Evolutionary conservation across 2,113 vertebrate genomes (phyloP), one percentile per base, ranked within the genome.

Genomic region (Planiliza haematocheilus): DNA sequence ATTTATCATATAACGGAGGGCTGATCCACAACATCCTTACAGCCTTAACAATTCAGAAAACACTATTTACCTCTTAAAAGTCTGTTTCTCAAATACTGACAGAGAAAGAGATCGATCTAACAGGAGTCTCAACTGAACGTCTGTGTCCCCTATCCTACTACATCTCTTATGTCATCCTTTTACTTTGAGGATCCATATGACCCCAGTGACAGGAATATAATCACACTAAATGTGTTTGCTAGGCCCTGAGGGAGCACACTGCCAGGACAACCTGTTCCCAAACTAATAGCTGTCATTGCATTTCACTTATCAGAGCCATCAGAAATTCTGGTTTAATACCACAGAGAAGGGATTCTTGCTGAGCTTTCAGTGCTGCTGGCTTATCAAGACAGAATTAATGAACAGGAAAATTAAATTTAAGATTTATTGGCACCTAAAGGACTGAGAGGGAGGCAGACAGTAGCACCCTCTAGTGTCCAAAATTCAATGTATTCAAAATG

Each of bases 391-490:
- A 78, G 77, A 86, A 75, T 86, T 86, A 91, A 87, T 83, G 88
- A 70, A 61, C 6, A 58, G 83, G 86, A 87, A 90, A 90, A 91
- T 86, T 88, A 71, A 88, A 85, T 67, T 43, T 61, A 74, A 60
- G 81, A 78, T 62, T 46, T 70, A 82, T 66, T 74, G 77, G 48
- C 42, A 56, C 57, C 49, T 11, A 4, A 36, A 58, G 80, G 70
- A 59, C 4, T 8, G 1, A 2, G 12, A 2, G 6, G 34, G 7
- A 8, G 55, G 69, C 7, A 18, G 8, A 36, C 8, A 30, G 3
- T 14, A 80, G 57, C 43, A 4, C 55, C 53, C 74, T 76, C 76
- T 65, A 7, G n/a, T n/a, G n/a, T n/a, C n/a, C n/a, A n/a, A n/a
- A n/a, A n/a, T n/a, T n/a, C n/a, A n/a, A n/a, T n/a, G n/a, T n/a